These are phyloP conservation scores for Sisyra terminalis DNA, from an alignment of 2,888 invertebrate genomes.

Conservation along the genomic window DNA sequence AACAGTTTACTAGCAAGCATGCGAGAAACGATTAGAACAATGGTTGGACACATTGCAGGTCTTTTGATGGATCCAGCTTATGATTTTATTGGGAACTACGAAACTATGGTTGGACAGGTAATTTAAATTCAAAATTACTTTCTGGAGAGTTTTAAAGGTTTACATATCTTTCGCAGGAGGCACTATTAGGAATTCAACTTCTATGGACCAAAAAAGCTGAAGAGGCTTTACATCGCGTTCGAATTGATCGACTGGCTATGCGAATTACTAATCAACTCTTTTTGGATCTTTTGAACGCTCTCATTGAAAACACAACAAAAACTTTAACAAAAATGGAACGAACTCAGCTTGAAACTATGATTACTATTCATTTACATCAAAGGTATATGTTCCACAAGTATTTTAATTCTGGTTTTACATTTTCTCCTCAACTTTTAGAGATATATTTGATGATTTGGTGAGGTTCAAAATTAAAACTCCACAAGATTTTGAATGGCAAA, in stretches of 20 bases:
- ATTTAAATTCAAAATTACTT: too few relatives aligned
- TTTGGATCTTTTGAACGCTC: slow-evolving; percentile 56
- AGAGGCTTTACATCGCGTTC: slow-evolving; percentile 51
- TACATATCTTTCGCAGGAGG: too few relatives aligned
- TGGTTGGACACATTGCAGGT: too few relatives aligned
- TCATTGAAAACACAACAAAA: slow-evolving; percentile 71
- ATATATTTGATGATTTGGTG: slow-evolving; percentile 74
- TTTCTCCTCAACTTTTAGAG: slow-evolving; percentile 37
- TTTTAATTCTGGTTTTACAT: not conserved
- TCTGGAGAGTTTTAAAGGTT: too few relatives aligned
- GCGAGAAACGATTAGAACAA: slow-evolving; percentile 37
- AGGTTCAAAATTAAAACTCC: slow-evolving; percentile 45
- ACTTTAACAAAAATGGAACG: slow-evolving; percentile 59
- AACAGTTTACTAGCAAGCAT: slow-evolving; percentile 53
- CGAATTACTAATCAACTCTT: slow-evolving; percentile 62
- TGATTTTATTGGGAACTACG: slow-evolving; percentile 55
- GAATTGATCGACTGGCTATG: slow-evolving; percentile 61
- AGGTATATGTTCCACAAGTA: slow-evolving; percentile 27
- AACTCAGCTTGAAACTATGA: slow-evolving; percentile 70
- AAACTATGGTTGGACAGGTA: slow-evolving; percentile 63
- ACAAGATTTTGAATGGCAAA: slow-evolving; percentile 78
- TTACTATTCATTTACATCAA: slow-evolving; percentile 86
- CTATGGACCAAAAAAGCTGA: slow-evolving; percentile 77
- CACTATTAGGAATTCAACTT: slow-evolving; percentile 67
- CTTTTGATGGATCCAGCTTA: slow-evolving; percentile 51